A percentile compares a stretch with the other conserved stretches of the same genome.
phyloP scores from a whole-genome alignment of 2,797 vertebrate genomes.

The Halcyon badia region DNA sequence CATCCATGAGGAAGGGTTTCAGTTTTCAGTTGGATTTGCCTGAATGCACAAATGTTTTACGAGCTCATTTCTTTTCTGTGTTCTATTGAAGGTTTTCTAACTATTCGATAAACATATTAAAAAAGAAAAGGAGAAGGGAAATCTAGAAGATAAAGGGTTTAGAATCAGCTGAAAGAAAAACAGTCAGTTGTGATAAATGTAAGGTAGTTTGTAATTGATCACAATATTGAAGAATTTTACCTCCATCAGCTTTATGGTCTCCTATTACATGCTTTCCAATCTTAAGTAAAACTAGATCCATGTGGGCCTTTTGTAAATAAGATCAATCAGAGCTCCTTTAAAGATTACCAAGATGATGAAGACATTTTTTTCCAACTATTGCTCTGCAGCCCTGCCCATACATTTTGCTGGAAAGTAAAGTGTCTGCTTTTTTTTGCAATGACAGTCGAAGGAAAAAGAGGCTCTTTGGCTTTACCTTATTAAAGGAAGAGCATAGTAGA shows the following conservation, averaged over 20 bases:
- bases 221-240: constrained; percentile 41
- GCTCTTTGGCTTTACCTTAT: background rate
- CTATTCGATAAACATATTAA: constrained; percentile 1
- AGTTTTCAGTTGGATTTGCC: background rate
- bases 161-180: constrained; percentile 42
- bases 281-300: constrained; percentile 39
- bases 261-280: background rate
- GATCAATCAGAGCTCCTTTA: constrained; percentile 46
- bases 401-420: background rate
- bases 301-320: constrained; percentile 52
- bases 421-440: background rate
- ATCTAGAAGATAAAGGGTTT: constrained; percentile 45
- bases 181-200: constrained; percentile 61
- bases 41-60: background rate
- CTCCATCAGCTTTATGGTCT: constrained; percentile 34
- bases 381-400: background rate
- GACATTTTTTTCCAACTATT: background rate
- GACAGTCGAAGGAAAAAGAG: background rate
- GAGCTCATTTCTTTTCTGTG: background rate
- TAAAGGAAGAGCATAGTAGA: background rate
- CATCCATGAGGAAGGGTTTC: background rate
- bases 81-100: constrained; percentile 17
- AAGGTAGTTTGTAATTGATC: constrained; percentile 50
- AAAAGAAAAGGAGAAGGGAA: background rate
- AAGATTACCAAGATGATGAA: constrained; percentile 11